Evolutionary conservation across 2,888 invertebrate species (phyloP).

Genomic region (Alviniconcha strummeri): DNA sequence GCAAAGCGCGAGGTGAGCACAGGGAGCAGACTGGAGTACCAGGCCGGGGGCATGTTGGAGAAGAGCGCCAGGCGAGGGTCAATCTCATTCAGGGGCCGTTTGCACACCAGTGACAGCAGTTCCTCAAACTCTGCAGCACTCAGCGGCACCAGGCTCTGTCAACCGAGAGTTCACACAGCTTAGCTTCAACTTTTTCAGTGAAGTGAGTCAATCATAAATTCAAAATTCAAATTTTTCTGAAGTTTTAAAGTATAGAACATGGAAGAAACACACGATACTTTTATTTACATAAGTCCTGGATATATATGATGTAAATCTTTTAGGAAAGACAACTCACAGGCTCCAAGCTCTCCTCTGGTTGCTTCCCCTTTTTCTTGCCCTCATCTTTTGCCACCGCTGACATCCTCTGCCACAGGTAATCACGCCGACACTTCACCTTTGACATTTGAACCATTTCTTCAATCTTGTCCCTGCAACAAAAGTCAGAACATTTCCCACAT

Average conservation of each 20-base stretch:
- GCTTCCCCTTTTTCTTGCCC: conserved; percentile 52
- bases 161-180: not conserved
- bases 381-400: conserved; percentile 57
- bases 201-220: no score
- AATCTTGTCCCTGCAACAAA: conserved; percentile 72
- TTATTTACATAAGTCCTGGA: no score
- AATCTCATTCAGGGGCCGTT: conserved; percentile 78
- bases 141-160: conserved; percentile 68
- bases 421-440: conserved; percentile 81
- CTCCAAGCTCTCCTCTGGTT: conserved; percentile 34
- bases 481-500: not conserved
- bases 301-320: no score
- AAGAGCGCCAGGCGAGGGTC: conserved; percentile 79
- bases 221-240: no score
- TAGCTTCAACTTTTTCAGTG: no score
- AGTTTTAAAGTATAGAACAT: no score
- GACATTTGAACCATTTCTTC: conserved; percentile 80
- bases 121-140: conserved; percentile 81
- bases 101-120: conserved; percentile 77
- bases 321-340: not conserved
- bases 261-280: no score
- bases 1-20: conserved; percentile 79
- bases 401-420: conserved; percentile 83
- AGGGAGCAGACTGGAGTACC: conserved; percentile 81
- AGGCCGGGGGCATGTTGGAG: conserved; percentile 79